phyloP scores from a whole-genome alignment of 2,113 vertebrate genomes.

The Plestiodon gilberti region DNA sequence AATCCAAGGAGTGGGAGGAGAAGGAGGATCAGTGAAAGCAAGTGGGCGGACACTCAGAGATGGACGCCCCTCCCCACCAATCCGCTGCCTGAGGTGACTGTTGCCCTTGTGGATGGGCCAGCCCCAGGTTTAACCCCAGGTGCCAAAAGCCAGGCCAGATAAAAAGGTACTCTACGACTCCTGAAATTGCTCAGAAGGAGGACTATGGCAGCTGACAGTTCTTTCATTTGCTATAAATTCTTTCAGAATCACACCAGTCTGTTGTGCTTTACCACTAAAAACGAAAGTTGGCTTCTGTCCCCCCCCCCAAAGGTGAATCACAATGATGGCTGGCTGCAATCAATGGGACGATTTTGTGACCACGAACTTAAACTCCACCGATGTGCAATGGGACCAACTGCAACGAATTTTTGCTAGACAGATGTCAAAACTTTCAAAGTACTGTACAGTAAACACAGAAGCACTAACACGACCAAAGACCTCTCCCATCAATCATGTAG shows the following conservation, averaged over 20 bases:
- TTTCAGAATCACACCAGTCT: conserved; percentile 58
- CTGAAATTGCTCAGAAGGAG: too few relatives aligned
- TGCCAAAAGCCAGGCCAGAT: too few relatives aligned
- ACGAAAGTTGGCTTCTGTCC: neutral
- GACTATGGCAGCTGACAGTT: neutral
- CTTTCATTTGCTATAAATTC: conserved; percentile 69
- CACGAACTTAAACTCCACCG: neutral
- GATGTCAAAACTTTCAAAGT: conserved; percentile 37
- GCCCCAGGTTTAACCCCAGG: too few relatives aligned
- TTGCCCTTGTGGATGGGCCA: too few relatives aligned
- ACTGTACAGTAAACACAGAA: neutral
- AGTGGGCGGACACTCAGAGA: too few relatives aligned
- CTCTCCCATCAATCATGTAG: too few relatives aligned
- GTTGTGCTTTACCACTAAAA: conserved; percentile 59
- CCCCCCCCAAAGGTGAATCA: neutral
- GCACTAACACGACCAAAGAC: neutral
- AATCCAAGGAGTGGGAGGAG: too few relatives aligned
- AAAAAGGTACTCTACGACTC: too few relatives aligned
- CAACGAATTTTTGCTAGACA: neutral
- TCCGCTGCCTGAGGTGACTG: too few relatives aligned
- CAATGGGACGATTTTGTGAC: neutral
- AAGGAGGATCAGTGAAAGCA: too few relatives aligned
- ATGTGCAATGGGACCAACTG: neutral
- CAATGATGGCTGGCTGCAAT: neutral
- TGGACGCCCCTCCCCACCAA: too few relatives aligned